Base-by-base conservation (phyloP, 2,888 invertebrate species). In the Acholoe squamosa region DNA sequence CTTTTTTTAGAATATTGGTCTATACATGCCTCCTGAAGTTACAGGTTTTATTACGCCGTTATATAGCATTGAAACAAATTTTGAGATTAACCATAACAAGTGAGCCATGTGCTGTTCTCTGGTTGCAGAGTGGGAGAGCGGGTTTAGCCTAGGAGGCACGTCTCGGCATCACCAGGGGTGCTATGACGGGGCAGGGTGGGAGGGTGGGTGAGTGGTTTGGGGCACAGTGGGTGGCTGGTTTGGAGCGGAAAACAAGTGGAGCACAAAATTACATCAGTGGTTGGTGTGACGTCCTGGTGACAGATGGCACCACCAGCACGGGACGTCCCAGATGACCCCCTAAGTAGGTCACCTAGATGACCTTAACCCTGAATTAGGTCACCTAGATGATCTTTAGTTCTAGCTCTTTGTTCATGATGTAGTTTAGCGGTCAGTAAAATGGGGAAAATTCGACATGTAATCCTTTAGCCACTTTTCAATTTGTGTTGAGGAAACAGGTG, bases 331-430 rank as follows among this genome's bases (percentile, higher is more conserved):
- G 43, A 34, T 80, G 34, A 43, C 43, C 71, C 34, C n/a, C 19
- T 22, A 80, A 80, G 43, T 80, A n/a, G 80, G 80, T 80, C 80
- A 80, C 34, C 80, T 33, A 43, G 33, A 19, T 80, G 80, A 34
- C 80, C 80, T 80, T 43, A 0, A 33, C 34, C 34, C 16, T 19
- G 5, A 0, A 25, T 19, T 33, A 80, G 80, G 80, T 80, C 80
- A 43, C 34, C 22, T 28, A 61, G 61, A 25, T 61, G 61, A 61
- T 19, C 61, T 25, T 61, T 19, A n/a, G 61, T 5, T 19, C 61
- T 22, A n/a, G 5, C n/a, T n/a, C n/a, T n/a, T n/a, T n/a, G n/a
- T n/a, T n/a, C n/a, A n/a, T n/a, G n/a, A n/a, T n/a, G n/a, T n/a
- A n/a, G n/a, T n/a, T n/a, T n/a, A n/a, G n/a, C n/a, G n/a, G n/a